Percentiles rank a stretch among this genome's conserved stretches.
Evolutionary conservation across 2,888 invertebrate species (phyloP).

Genomic region (Pollenia angustigena): DNA sequence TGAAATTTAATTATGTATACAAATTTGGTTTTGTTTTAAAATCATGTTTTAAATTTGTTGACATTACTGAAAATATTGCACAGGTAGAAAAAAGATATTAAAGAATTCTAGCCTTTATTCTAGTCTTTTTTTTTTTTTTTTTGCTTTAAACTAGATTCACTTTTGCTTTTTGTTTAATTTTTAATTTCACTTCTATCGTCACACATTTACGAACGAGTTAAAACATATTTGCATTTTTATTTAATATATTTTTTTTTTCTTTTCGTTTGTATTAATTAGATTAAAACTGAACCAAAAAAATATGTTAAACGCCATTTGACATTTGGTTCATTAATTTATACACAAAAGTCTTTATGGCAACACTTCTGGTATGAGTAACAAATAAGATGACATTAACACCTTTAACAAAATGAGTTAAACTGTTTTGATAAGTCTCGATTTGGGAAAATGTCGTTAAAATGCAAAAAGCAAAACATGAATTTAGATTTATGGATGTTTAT

Average conservation of each 20-base stretch:
- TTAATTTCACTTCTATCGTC: conserved; percentile 3
- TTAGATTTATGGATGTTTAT: not conserved
- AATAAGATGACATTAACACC: conserved; percentile 6
- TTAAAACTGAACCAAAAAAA: not conserved
- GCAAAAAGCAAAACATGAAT: not conserved
- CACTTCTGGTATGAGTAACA: not conserved
- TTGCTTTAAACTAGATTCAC: conserved; percentile 31
- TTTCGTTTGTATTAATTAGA: conserved; percentile 8
- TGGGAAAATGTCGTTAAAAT: conserved; percentile 1
- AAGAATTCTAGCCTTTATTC: not conserved
- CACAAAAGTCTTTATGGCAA: conserved; percentile 7
- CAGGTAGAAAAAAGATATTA: not conserved
- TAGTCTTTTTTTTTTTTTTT: not conserved
- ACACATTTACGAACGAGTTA: conserved; percentile 37
- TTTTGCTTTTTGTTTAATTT: conserved; percentile 23
- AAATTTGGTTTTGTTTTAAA: no score
- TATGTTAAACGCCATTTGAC: conserved; percentile 33
- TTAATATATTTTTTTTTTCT: not conserved
- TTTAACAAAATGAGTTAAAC: not conserved
- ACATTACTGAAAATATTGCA: no score
- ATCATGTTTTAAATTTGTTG: no score
- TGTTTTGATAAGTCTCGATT: not conserved
- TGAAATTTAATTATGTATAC: no score
- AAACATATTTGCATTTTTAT: not conserved
- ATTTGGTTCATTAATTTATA: conserved; percentile 40